phyloP scores from a whole-genome alignment of 2,113 vertebrate genomes.

The Baryphthengus martii region DNA sequence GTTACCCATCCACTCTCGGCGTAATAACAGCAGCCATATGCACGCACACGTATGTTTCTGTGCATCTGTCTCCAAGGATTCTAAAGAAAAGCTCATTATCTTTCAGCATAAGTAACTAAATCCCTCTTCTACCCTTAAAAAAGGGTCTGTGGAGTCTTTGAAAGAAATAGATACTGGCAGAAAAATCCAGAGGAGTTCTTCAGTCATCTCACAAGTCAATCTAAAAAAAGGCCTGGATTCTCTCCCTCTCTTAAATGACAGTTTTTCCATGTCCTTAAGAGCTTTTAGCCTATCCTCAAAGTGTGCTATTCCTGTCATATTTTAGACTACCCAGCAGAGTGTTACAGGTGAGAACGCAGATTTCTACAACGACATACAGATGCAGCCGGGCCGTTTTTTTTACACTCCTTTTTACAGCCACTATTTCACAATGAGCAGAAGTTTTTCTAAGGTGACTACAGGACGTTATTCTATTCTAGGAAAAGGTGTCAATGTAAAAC shows the following conservation, averaged over 20 bases:
- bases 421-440: not conserved
- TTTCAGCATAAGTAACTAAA: not conserved
- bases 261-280: not conserved
- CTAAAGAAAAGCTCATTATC: not conserved
- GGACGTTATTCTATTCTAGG: not conserved
- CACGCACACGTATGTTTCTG: not conserved
- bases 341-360: not conserved
- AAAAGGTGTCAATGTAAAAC: constrained; percentile 46
- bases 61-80: not conserved
- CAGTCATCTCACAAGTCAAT: not conserved
- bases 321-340: not conserved
- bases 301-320: not conserved
- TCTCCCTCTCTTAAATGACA: not conserved
- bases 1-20: not conserved
- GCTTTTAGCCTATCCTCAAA: not conserved
- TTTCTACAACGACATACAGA: not conserved
- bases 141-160: not conserved
- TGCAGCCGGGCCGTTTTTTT: not conserved
- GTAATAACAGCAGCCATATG: not conserved
- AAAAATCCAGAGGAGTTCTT: not conserved
- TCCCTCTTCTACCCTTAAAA: not conserved
- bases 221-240: not conserved
- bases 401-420: not conserved
- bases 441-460: constrained; percentile 32
- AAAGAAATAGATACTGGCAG: not conserved